A percentile compares a stretch with the other conserved stretches of the same genome.
phyloP scores from a whole-genome alignment of 2,797 vertebrate genomes.

The Vespertilio murinus region DNA sequence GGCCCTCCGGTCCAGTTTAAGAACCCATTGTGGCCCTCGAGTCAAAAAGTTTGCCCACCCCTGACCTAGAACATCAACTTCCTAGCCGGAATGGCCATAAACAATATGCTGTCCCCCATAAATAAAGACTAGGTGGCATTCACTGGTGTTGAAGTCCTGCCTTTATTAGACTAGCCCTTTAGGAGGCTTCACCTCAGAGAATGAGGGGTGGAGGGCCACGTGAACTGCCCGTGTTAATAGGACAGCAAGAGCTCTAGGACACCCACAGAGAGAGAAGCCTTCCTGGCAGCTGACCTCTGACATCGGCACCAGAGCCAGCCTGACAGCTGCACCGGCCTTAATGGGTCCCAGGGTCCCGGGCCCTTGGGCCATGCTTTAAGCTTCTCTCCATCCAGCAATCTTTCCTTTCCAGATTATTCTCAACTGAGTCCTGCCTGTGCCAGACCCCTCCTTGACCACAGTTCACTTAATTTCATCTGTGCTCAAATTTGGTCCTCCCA shows the following conservation, averaged over 20 bases:
- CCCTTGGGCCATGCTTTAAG: neutral
- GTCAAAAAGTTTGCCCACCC: too few species aligned
- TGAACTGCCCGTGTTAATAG: neutral
- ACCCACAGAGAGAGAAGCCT: neutral
- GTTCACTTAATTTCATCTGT: neutral
- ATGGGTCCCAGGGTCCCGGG: neutral
- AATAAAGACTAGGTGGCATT: neutral
- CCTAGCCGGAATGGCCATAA: fast-evolving
- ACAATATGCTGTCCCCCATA: neutral
- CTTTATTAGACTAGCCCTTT: neutral
- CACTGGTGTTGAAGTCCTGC: neutral
- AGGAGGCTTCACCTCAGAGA: neutral
- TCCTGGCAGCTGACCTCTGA: neutral
- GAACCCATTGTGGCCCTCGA: too few species aligned
- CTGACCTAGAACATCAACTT: neutral
- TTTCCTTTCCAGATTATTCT: neutral
- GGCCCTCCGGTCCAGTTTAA: too few species aligned
- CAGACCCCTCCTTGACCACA: neutral
- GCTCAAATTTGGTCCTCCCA: neutral
- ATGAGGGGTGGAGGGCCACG: neutral
- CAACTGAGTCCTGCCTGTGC: neutral
- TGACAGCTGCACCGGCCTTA: neutral
- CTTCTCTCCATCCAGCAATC: neutral
- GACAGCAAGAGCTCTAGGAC: neutral
- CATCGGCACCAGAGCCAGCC: neutral